Base-by-base conservation (phyloP, 2,888 invertebrate genomes). In the Exocentrus adspersus region DNA sequence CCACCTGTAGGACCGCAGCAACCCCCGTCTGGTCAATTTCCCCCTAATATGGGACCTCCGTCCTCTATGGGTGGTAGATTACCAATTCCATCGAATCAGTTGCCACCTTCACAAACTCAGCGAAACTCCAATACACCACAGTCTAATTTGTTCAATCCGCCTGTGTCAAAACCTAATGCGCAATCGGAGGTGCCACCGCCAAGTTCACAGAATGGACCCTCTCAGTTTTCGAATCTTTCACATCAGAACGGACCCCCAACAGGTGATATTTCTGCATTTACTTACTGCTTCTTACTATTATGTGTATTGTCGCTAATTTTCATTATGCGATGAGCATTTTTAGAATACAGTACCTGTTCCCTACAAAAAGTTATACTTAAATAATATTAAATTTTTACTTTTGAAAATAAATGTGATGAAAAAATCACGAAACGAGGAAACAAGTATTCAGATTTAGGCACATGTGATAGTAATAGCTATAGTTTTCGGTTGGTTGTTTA, bases 61-160 rank as follows among this genome's bases (percentile, higher is more conserved):
- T 51, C 42, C 45, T 41, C 16, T 42, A 28, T 57, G 17, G 21
- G 51, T 10, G 64, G 56, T 41, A 61, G 60, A 37, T n/a, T 64
- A 24, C 72, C 62, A 66, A 68, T 74, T 42, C 72, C 76, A 19
- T 66, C 71, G 48, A 70, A 45, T 71, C 28, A 65, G 21, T 56
- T 56, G 43, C 48, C 62, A 45, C 50, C 45, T 32, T n/a, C 64
- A 20, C 41, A 62, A 14, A 48, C 41, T 17, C 61, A 48, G 42
- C 50, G 50, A 37, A 62, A 62, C 9, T 10, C 54, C 0, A 16
- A 17, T 17, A 43, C 54, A n/a, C 43, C 54, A 28, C 54, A 54
- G 12, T 28, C 28, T 2, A 45, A 45, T 43, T 37, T 32, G 20
- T 60, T 62, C 54, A 32, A 54, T n/a, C 45, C 57, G 19, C 46